A percentile compares a stretch with the other conserved stretches of the same genome.
Evolutionary conservation across 1,140 invertebrate genomes (phyloP).

Genomic region (Pseudachorutes palmiensis): DNA sequence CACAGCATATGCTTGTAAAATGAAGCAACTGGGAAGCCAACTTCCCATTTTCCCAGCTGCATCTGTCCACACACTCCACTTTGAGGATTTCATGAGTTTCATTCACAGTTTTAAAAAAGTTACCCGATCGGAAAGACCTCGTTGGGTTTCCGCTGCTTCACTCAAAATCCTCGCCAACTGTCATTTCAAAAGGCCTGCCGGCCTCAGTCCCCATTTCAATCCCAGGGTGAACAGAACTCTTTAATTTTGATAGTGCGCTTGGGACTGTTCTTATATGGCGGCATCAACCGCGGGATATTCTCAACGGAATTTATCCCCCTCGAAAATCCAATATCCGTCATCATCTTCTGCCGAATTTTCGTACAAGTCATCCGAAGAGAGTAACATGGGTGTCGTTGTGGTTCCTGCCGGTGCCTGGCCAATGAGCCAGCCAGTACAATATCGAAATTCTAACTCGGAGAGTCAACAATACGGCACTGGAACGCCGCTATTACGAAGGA

Average conservation of each 20-base stretch:
- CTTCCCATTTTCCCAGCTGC: not conserved
- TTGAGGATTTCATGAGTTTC: slow-evolving; percentile 5
- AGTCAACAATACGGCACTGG: not conserved
- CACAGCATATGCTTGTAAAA: not conserved
- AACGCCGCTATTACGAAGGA: not conserved
- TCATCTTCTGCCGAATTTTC: not conserved
- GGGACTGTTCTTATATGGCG: no score
- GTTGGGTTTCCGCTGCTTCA: not conserved
- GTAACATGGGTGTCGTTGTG: not conserved
- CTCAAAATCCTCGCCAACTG: not conserved
- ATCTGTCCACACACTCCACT: not conserved
- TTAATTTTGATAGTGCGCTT: no score
- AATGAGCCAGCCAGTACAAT: not conserved
- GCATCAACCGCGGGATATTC: not conserved
- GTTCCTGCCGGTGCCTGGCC: not conserved
- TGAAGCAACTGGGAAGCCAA: not conserved
- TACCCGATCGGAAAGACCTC: not conserved
- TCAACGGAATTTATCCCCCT: not conserved
- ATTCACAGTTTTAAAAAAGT: slow-evolving; percentile 11
- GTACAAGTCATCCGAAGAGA: not conserved
- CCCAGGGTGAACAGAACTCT: no score
- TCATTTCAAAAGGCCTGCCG: no score
- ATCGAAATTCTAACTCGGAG: not conserved
- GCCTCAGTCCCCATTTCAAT: no score
- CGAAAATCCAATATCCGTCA: not conserved